These are phyloP conservation scores for Agrochola lota DNA, from an alignment of 2,888 invertebrate genomes.

Conservation along the genomic window DNA sequence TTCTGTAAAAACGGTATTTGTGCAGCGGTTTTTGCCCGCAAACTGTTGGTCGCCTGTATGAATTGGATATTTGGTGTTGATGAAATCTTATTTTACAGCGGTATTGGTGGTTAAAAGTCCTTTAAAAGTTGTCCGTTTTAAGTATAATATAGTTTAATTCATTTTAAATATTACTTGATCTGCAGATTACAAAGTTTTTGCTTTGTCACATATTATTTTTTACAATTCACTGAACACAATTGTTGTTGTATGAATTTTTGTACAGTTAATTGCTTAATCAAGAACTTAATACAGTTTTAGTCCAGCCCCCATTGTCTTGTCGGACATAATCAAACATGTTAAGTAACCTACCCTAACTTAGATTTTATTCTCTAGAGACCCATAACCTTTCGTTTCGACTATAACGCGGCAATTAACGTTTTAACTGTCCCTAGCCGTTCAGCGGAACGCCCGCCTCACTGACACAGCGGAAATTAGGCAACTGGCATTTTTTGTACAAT, in stretches of 20 bases:
- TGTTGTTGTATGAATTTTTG: not conserved
- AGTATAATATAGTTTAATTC: not conserved
- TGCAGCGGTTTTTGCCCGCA: slow-evolving; percentile 39
- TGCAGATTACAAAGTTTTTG: not conserved
- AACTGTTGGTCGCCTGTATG: slow-evolving; percentile 48
- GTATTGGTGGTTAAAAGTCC: not conserved
- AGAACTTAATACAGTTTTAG: not conserved
- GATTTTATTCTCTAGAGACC: slow-evolving; percentile 59
- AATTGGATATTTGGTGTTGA: slow-evolving; percentile 55
- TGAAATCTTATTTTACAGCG: slow-evolving; percentile 14
- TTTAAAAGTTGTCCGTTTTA: not conserved
- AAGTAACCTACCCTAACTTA: slow-evolving; percentile 43
- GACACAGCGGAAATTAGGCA: not conserved
- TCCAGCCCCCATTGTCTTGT: slow-evolving; percentile 10
- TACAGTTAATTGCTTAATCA: not conserved
- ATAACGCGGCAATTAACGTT: slow-evolving; percentile 75
- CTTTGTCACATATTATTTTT: not conserved
- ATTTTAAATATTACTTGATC: not conserved
- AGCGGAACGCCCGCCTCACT: slow-evolving; percentile 53
- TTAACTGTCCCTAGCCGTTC: slow-evolving; percentile 62
- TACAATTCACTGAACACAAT: not conserved
- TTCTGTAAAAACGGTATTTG: slow-evolving; percentile 43
- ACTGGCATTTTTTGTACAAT: not conserved
- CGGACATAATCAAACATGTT: slow-evolving; percentile 16
- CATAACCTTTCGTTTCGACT: slow-evolving; percentile 66